Evolutionary conservation across 2,113 vertebrate genomes (phyloP).

Genomic region (Halichoerus grypus): DNA sequence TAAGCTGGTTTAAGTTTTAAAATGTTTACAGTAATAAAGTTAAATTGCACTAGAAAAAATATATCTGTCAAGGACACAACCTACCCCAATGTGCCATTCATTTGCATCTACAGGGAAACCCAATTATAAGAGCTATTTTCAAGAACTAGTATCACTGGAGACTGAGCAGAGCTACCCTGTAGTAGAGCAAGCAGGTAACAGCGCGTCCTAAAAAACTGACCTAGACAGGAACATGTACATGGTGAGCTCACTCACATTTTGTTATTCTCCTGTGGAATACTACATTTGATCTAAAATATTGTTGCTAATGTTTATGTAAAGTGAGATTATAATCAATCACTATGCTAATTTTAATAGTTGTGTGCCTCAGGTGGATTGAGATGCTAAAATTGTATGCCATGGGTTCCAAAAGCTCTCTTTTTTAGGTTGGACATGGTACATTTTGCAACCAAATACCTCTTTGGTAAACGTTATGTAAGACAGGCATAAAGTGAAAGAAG

Average conservation of each 20-base stretch:
- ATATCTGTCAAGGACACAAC: conserved; percentile 59
- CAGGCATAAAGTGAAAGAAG: background rate
- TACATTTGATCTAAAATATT: background rate
- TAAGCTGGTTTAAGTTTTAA: background rate
- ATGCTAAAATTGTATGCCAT: background rate
- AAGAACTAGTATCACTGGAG: conserved; percentile 60
- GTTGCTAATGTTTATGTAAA: background rate
- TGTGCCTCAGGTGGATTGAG: background rate
- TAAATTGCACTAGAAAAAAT: background rate
- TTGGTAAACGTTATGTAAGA: background rate
- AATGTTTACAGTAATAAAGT: background rate
- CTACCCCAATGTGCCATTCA: background rate
- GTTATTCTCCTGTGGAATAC: background rate
- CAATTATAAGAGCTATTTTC: conserved; percentile 74
- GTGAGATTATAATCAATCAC: background rate
- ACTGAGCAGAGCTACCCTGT: background rate
- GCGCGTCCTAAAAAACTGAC: conserved; percentile 67
- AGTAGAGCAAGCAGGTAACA: conserved; percentile 4
- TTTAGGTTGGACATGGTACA: background rate
- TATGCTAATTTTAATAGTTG: background rate
- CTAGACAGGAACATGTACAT: background rate
- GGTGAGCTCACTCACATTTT: conserved; percentile 29
- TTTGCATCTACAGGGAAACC: conserved; percentile 56
- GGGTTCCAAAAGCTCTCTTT: background rate
- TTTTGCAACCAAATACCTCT: background rate